A percentile compares a stretch with the other conserved stretches of the same genome.
Conservation (phyloP, 2,113 vertebrate species). For the Ictalurus punctatus region DNA sequence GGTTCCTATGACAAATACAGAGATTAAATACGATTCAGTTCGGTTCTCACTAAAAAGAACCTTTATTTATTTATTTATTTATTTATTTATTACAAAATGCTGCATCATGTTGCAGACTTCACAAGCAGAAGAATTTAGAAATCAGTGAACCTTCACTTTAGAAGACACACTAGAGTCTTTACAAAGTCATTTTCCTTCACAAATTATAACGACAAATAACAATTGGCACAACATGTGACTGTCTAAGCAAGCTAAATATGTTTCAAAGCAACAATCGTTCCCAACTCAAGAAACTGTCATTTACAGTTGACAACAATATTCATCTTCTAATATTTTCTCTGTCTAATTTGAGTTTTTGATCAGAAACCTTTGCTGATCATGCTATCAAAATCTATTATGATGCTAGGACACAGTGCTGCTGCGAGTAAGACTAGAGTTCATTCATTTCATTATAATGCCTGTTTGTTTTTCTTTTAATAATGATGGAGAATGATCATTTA, state of each 20-base stretch:
- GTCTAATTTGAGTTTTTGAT: neutral
- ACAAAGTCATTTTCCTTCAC: neutral
- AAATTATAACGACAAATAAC: neutral
- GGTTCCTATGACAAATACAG: neutral
- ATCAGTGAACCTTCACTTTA: neutral
- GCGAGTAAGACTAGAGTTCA: neutral
- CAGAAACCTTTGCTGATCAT: neutral
- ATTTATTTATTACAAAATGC: neutral
- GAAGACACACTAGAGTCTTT: neutral
- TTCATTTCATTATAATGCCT: neutral
- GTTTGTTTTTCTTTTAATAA: neutral
- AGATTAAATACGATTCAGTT: neutral
- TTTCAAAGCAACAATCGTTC: neutral
- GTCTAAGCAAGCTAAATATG: neutral
- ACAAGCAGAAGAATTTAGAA: neutral
- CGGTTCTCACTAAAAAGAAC: neutral
- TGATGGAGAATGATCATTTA: neutral
- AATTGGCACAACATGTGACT: neutral
- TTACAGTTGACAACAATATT: neutral
- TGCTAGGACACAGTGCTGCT: neutral
- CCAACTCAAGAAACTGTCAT: neutral
- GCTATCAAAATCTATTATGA: neutral
- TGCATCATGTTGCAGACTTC: neutral
- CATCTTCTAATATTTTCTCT: neutral
- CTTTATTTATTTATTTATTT: no score